These are phyloP conservation scores for Colletes gigas DNA, from an alignment of 1,140 invertebrate species.

Conservation along the genomic window DNA sequence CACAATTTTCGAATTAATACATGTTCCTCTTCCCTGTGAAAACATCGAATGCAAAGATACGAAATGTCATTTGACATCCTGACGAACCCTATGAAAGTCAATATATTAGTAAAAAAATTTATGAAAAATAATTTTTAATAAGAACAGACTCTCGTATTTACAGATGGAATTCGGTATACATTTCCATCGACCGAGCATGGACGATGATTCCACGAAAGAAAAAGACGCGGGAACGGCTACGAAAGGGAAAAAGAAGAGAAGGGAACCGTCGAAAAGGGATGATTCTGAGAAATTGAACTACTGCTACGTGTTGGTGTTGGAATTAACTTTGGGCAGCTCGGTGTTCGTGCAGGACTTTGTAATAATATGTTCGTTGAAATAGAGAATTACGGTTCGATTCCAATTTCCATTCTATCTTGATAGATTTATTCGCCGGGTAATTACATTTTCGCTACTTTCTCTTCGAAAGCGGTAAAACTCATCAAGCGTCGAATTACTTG, in stretches of 20 bases:
- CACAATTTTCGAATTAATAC: too few species aligned
- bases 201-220: not conserved
- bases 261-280: not conserved
- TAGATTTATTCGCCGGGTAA: not conserved
- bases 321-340: slow-evolving; percentile 7
- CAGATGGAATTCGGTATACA: slow-evolving; percentile 25
- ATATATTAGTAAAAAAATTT: too few species aligned
- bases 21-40: too few species aligned
- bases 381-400: not conserved
- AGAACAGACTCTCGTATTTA: too few species aligned
- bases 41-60: too few species aligned
- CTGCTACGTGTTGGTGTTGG: slow-evolving; percentile 11
- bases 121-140: too few species aligned
- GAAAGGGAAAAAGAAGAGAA: not conserved
- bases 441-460: not conserved
- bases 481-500: too few species aligned
- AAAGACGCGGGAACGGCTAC: not conserved
- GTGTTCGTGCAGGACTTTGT: not conserved
- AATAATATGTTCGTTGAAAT: slow-evolving; percentile 15
- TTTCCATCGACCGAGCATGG: not conserved
- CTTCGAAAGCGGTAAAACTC: too few species aligned
- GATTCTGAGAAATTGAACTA: not conserved
- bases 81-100: too few species aligned
- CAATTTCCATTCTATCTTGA: not conserved
- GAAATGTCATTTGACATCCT: too few species aligned